Evolutionary conservation across 2,113 vertebrate species (phyloP).

Genomic region (Pachypanchax playfairii): DNA sequence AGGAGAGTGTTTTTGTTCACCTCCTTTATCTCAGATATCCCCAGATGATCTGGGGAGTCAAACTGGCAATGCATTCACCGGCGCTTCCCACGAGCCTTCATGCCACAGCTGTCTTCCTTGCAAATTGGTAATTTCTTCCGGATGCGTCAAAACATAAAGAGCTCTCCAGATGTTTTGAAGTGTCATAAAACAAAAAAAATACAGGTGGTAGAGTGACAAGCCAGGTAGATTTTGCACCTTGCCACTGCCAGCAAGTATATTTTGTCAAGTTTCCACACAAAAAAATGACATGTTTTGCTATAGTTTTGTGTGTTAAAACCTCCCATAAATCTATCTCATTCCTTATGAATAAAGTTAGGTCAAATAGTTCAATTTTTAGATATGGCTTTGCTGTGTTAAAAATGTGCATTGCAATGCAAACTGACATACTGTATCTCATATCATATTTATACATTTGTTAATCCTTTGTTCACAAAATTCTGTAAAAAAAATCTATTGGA

Average conservation of each 20-base stretch:
- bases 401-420: too few relatives aligned
- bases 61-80: constrained; percentile 65
- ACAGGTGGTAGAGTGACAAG: constrained; percentile 64
- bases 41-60: constrained; percentile 64
- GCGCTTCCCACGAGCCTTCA: constrained; percentile 43
- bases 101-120: constrained; percentile 60
- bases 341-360: neutral
- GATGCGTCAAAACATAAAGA: constrained; percentile 58
- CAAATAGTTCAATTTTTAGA: neutral
- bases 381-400: too few relatives aligned
- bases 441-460: too few relatives aligned
- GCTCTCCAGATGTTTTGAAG: constrained; percentile 69
- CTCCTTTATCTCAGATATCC: constrained; percentile 36
- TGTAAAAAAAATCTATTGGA: too few relatives aligned
- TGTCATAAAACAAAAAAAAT: constrained; percentile 61
- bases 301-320: neutral
- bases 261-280: constrained; percentile 16
- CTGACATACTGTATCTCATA: too few relatives aligned
- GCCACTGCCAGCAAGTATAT: constrained; percentile 31
- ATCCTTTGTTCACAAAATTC: too few relatives aligned
- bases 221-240: constrained; percentile 24
- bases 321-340: constrained; percentile 16
- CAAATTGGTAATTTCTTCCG: constrained; percentile 55
- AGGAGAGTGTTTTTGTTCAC: constrained; percentile 23
- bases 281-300: constrained; percentile 6